Base-by-base conservation (phyloP, 2,888 invertebrate genomes). In the Allolobophora icterica region DNA sequence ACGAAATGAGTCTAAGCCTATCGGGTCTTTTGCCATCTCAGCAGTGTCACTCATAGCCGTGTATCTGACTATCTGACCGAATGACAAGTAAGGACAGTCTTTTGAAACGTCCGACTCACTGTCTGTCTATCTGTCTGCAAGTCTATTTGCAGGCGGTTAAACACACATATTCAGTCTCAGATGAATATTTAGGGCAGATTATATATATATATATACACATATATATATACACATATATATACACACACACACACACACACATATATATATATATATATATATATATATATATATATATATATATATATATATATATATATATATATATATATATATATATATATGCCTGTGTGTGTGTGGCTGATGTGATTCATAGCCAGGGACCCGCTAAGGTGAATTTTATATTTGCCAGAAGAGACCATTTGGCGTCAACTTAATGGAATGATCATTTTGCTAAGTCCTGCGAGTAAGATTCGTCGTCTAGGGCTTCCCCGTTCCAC, bases 351-450 rank as follows among this genome's bases (percentile, higher is more conserved):
- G 71, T 71, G 8, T 71, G n/a, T 71, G n/a, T 71, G 71, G 71
- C 71, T 71, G 13, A n/a, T 30, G n/a, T 71, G 71, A 71, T 71
- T 71, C 71, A 71, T 71, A n/a, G 71, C 71, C 8, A 71, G 71
- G n/a, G 71, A n/a, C 71, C 71, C 71, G 30, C n/a, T n/a, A n/a
- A 71, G 71, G 71, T 71, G 71, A 71, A 71, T 71, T n/a, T 71
- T 71, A 71, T 71, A 71, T 71, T n/a, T 71, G 71, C 71, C 71
- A 71, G 71, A 1, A 8, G 71, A 71, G 71, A 71, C 71, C 30
- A 71, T 71, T 71, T 71, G 71, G 71, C 71, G 71, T 71, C 71
- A n/a, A 71, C 30, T 71, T 71, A 71, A 71, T 71, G 71, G 71
- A 71, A 71, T 71, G 30, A 71, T 71, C 71, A 71, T n/a, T 71